These are phyloP conservation scores for Myotis davidii DNA, from an alignment of 2,113 vertebrate genomes.

Conservation along the genomic window DNA sequence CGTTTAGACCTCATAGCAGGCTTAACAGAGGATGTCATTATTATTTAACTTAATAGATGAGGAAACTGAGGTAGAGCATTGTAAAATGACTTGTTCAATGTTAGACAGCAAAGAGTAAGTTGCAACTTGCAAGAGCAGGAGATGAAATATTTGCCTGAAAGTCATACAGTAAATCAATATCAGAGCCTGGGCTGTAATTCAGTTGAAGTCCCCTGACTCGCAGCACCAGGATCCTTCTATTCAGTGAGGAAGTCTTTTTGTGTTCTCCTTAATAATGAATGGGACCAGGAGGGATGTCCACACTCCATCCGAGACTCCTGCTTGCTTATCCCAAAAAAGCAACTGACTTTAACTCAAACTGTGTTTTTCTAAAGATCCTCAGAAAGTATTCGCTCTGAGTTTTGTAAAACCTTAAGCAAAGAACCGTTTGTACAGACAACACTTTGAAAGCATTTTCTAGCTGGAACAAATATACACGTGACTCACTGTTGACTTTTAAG, in stretches of 20 bases:
- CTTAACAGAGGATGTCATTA: not conserved
- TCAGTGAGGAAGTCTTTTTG: constrained; percentile 7
- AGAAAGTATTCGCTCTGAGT: not conserved
- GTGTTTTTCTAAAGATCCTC: constrained; percentile 44
- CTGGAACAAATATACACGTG: constrained; percentile 14
- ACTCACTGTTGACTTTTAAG: constrained; percentile 48
- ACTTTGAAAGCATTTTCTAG: constrained; percentile 54
- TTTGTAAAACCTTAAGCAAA: constrained; percentile 58
- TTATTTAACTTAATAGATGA: not conserved
- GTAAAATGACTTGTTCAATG: not conserved
- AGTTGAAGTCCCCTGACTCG: not conserved
- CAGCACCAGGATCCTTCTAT: not conserved
- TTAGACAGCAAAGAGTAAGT: not conserved
- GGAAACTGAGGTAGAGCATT: not conserved
- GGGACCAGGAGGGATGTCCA: not conserved
- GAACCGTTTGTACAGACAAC: constrained; percentile 64
- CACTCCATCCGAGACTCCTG: not conserved
- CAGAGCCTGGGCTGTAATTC: not conserved
- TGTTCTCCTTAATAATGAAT: constrained; percentile 47
- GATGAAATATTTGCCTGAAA: not conserved
- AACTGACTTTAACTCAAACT: constrained; percentile 57
- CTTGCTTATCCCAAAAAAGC: constrained; percentile 55
- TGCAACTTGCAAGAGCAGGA: not conserved
- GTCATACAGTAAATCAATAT: not conserved
- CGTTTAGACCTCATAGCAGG: not conserved